A percentile compares a stretch with the other conserved stretches of the same genome.
phyloP scores from a whole-genome alignment of 2,113 vertebrate genomes.

The Pteropus alecto region DNA sequence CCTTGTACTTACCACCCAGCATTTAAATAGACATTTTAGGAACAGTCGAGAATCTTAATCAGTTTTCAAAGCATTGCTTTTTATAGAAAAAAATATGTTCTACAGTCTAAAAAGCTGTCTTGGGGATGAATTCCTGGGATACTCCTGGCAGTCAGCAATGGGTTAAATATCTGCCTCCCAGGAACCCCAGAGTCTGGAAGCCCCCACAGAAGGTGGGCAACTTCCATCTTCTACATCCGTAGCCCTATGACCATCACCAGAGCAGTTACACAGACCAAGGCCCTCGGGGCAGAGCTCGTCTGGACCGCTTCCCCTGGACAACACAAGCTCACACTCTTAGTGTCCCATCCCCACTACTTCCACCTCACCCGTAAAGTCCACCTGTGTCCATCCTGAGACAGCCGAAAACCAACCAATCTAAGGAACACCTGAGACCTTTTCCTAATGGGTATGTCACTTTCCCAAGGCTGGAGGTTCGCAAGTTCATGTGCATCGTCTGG shows the following conservation, averaged over 20 bases:
- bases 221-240: background rate
- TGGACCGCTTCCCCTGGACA: background rate
- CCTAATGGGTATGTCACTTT: background rate
- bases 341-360: background rate
- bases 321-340: background rate
- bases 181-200: background rate
- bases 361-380: background rate
- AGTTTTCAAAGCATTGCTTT: slow-evolving; percentile 23
- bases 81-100: slow-evolving; percentile 3
- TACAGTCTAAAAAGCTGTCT: background rate
- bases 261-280: background rate
- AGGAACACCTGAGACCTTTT: background rate
- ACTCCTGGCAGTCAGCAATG: background rate
- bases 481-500: background rate
- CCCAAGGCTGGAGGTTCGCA: background rate
- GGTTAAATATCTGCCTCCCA: background rate
- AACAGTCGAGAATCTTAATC: slow-evolving; percentile 54
- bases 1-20: slow-evolving; percentile 26
- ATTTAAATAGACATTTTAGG: slow-evolving; percentile 71
- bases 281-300: background rate
- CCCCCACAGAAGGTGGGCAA: background rate
- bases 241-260: accelerated
- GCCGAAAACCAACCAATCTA: background rate
- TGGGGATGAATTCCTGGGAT: background rate
- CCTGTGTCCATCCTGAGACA: background rate